phyloP scores from a whole-genome alignment of 2,113 vertebrate species.

The Procavia capensis region DNA sequence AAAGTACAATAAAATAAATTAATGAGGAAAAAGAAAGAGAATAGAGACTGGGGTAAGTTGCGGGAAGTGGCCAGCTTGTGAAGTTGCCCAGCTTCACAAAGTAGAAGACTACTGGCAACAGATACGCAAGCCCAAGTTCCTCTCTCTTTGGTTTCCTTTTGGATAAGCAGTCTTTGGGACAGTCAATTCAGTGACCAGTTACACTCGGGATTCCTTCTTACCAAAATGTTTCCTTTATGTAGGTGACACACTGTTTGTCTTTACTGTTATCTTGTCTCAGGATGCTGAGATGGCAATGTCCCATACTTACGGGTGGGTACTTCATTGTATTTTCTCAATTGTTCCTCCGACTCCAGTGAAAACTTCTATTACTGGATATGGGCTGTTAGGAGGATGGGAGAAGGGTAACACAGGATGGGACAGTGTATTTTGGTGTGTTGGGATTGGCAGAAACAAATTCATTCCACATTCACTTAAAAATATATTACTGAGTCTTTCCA shows the following conservation, averaged over 20 bases:
- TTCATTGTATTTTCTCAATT: too few species aligned
- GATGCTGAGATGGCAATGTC: too few species aligned
- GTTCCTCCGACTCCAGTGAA: neutral
- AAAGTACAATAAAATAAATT: too few species aligned
- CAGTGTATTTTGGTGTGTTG: neutral
- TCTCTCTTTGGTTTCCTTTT: neutral
- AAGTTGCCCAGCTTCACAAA: neutral
- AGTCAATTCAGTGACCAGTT: neutral
- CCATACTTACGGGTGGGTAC: neutral
- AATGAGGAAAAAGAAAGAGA: neutral
- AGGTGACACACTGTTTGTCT: too few species aligned
- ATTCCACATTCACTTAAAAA: neutral
- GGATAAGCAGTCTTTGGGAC: neutral
- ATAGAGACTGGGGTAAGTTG: neutral
- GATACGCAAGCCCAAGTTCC: neutral
- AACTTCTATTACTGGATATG: neutral
- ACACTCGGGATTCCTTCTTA: neutral
- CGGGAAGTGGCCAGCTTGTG: neutral
- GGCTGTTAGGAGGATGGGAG: neutral
- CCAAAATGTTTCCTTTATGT: neutral
- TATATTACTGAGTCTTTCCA: neutral
- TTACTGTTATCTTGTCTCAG: neutral
- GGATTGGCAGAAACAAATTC: neutral
- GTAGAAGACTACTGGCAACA: neutral
- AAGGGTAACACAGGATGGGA: neutral